phyloP scores from a whole-genome alignment of 1,140 invertebrate genomes.

The Microplitis demolitor region DNA sequence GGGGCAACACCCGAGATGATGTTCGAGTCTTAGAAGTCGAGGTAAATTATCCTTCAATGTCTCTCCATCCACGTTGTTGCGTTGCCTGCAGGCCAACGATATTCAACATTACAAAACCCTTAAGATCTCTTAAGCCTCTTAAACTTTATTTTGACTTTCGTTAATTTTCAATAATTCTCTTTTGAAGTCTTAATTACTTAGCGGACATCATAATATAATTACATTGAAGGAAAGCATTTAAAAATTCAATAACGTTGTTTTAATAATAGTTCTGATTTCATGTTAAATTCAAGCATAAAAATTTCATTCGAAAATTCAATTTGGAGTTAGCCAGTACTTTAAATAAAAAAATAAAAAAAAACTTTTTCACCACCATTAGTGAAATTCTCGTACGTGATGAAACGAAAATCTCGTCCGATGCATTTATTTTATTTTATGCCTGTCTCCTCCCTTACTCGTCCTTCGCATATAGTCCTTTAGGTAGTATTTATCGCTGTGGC shows the following conservation, averaged over 20 bases:
- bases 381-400: slow-evolving; percentile 27
- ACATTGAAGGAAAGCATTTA: too few relatives aligned
- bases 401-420: slow-evolving; percentile 20
- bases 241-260: too few relatives aligned
- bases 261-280: neutral
- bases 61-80: neutral
- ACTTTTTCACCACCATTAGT: neutral
- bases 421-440: neutral
- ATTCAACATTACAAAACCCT: neutral
- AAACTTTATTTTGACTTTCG: neutral
- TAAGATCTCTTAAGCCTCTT: neutral
- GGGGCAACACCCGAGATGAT: slow-evolving; percentile 55
- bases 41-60: slow-evolving; percentile 50
- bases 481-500: slow-evolving; percentile 22
- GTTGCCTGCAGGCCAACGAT: neutral
- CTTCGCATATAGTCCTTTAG: neutral
- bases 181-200: too few relatives aligned
- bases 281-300: neutral
- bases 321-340: neutral
- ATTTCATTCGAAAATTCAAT: neutral
- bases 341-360: neutral
- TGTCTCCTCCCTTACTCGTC: neutral
- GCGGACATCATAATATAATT: too few relatives aligned
- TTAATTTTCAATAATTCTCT: too few relatives aligned
- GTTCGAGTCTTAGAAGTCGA: slow-evolving; percentile 64